phyloP scores from a whole-genome alignment of 2,113 vertebrate species.

The Nipponia nippon region DNA sequence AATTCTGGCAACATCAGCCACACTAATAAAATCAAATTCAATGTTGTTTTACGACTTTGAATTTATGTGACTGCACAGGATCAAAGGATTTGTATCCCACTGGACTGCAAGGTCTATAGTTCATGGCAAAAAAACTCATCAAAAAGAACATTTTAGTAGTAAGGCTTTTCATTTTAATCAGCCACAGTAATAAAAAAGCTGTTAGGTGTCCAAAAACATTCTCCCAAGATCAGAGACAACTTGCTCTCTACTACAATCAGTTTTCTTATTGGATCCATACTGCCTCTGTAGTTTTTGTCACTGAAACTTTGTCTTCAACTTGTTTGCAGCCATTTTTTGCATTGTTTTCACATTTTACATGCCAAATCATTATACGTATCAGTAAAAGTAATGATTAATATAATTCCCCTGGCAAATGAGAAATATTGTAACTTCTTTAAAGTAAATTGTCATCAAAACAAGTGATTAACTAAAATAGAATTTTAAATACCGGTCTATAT shows the following conservation, averaged over 20 bases:
- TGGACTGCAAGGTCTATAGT: conserved; percentile 77
- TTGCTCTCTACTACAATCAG: conserved; percentile 46
- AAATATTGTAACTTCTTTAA: neutral
- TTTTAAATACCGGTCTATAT: neutral
- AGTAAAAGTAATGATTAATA: neutral
- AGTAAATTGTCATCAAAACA: neutral
- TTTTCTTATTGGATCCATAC: conserved; percentile 78
- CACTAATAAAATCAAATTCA: conserved; percentile 80
- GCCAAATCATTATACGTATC: neutral
- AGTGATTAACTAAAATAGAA: neutral
- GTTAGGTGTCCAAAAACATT: conserved; percentile 83
- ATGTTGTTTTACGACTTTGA: conserved; percentile 78
- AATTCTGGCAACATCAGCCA: conserved; percentile 77
- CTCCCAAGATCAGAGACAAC: conserved; percentile 78
- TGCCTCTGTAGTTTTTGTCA: conserved; percentile 63
- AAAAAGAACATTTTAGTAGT: conserved; percentile 80
- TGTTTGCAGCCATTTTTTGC: conserved; percentile 53
- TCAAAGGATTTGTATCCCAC: conserved; percentile 79
- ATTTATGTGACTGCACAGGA: conserved; percentile 79
- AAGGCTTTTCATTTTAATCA: conserved; percentile 83
- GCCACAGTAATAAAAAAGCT: conserved; percentile 79
- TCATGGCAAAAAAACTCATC: conserved; percentile 81
- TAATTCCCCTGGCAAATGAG: neutral
- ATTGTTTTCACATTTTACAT: conserved; percentile 32
- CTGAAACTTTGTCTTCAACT: conserved; percentile 55